phyloP scores from a whole-genome alignment of 2,113 vertebrate genomes.

The Kobus ellipsiprymnus region DNA sequence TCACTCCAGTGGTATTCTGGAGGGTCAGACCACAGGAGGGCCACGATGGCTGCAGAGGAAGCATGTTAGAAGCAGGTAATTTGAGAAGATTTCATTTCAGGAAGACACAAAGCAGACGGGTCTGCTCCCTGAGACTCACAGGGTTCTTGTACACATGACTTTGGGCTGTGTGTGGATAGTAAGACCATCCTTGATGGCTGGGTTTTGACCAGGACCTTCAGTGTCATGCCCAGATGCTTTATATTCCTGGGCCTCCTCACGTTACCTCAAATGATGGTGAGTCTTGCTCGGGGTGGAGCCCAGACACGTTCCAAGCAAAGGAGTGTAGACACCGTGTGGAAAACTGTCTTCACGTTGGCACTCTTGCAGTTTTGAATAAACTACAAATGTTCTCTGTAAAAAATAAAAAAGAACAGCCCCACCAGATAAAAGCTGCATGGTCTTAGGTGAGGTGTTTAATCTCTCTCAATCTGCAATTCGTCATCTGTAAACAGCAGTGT shows the following conservation, averaged over 20 bases:
- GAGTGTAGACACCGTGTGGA: neutral
- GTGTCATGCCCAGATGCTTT: neutral
- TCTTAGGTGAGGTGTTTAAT: neutral
- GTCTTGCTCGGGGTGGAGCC: neutral
- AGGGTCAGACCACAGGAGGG: neutral
- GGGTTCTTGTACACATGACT: fast-evolving
- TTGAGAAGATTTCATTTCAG: neutral
- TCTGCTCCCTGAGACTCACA: neutral
- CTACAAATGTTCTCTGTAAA: neutral
- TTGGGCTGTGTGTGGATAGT: neutral
- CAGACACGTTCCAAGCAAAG: neutral
- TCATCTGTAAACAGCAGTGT: neutral
- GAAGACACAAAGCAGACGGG: neutral
- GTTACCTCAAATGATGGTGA: fast-evolving
- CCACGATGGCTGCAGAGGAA: neutral
- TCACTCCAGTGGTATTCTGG: neutral
- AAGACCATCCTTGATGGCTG: neutral
- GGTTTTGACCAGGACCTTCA: neutral
- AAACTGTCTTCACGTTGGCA: neutral
- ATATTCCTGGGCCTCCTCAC: fast-evolving
- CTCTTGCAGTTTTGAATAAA: neutral
- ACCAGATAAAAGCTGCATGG: neutral
- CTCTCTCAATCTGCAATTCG: neutral
- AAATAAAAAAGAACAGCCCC: neutral
- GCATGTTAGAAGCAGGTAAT: neutral